Evolutionary conservation across 2,888 invertebrate genomes (phyloP).

Genomic region (Drosophila percnosoma): DNA sequence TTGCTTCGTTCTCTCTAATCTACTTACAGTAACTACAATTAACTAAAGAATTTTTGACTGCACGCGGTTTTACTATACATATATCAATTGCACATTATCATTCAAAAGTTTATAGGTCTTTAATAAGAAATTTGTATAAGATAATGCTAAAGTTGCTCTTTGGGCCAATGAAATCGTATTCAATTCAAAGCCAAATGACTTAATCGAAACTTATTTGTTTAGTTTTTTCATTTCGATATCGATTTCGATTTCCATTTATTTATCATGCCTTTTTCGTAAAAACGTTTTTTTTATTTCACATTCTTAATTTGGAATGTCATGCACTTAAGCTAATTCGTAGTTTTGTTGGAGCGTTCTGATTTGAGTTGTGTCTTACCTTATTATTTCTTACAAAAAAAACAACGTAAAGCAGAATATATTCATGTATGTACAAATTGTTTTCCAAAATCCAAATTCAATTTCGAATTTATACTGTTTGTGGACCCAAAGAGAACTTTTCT

Average conservation of each 20-base stretch:
- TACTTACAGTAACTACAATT: slow-evolving; percentile 51
- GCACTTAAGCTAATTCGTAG: slow-evolving; percentile 63
- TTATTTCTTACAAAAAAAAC: slow-evolving; percentile 27
- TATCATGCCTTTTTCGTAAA: slow-evolving; percentile 2
- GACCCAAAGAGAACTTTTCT: slow-evolving; percentile 90
- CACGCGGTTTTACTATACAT: slow-evolving; percentile 73
- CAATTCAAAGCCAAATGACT: slow-evolving; percentile 36
- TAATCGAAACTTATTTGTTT: slow-evolving; percentile 19
- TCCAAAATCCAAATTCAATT: slow-evolving; percentile 55
- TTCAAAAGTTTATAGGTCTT: slow-evolving; percentile 69
- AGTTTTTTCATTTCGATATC: not conserved
- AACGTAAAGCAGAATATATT: slow-evolving; percentile 61
- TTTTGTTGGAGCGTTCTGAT: slow-evolving; percentile 39
- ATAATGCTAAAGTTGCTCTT: slow-evolving; percentile 76
- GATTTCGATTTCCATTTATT: slow-evolving; percentile 3
- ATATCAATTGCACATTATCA: slow-evolving; percentile 72
- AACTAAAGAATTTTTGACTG: slow-evolving; percentile 68
- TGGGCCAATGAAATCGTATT: slow-evolving; percentile 76
- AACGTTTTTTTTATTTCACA: slow-evolving; percentile 23
- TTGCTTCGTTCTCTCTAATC: slow-evolving; percentile 71
- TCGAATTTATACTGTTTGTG: slow-evolving; percentile 86
- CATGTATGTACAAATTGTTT: slow-evolving; percentile 49
- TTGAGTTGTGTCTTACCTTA: slow-evolving; percentile 31
- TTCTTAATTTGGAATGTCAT: slow-evolving; percentile 69
- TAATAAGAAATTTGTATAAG: slow-evolving; percentile 27